Percentiles rank a stretch among this genome's conserved stretches.
These are phyloP conservation scores for Pseudopodoces humilis DNA, from an alignment of 2,113 vertebrate species.

Conservation along the genomic window DNA sequence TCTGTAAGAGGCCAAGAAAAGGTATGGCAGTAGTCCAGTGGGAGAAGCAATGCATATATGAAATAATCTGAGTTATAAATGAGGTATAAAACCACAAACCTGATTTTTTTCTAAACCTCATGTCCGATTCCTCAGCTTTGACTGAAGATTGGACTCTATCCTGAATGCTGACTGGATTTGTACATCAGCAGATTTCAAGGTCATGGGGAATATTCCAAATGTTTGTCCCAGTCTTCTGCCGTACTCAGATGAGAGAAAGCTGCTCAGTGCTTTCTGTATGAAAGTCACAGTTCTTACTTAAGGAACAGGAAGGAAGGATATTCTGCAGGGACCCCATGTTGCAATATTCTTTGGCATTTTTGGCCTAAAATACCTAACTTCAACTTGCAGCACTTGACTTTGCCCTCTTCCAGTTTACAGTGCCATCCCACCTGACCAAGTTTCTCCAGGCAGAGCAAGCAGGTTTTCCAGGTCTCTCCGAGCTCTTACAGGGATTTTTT, in stretches of 20 bases:
- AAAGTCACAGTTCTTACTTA: not conserved
- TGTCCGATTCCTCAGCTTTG: not conserved
- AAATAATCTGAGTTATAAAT: slow-evolving; percentile 25
- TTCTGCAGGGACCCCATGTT: not conserved
- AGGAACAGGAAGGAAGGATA: not conserved
- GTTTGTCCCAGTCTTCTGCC: not conserved
- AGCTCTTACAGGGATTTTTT: not conserved
- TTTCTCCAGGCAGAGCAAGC: not conserved
- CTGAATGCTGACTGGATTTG: not conserved
- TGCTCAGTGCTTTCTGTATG: not conserved
- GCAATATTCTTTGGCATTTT: not conserved
- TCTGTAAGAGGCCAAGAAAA: slow-evolving; percentile 12
- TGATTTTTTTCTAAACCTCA: slow-evolving; percentile 5
- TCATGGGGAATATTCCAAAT: not conserved
- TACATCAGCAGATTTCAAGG: not conserved
- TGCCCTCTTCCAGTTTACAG: not conserved
- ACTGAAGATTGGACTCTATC: not conserved
- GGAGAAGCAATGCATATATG: not conserved
- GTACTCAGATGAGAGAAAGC: not conserved
- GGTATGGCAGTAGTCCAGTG: not conserved
- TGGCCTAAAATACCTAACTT: not conserved
- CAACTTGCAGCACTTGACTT: not conserved
- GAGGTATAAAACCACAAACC: slow-evolving; percentile 17
- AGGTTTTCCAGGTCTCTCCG: not conserved
- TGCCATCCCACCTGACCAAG: not conserved